Conservation (phyloP, 2,797 vertebrate genomes). For the Syngnathus acus region DNA sequence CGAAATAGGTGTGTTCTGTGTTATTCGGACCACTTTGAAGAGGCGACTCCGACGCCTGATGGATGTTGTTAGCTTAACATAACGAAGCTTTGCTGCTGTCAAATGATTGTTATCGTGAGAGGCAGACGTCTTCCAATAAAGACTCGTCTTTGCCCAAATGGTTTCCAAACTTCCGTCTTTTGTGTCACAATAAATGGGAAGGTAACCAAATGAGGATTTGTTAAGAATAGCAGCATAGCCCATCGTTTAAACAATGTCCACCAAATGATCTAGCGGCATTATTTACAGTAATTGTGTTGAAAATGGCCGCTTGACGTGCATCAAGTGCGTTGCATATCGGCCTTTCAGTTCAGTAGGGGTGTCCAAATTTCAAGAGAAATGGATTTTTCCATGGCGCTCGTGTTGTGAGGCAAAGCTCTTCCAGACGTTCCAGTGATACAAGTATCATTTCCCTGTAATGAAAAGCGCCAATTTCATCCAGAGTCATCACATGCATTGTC, state of each 20-base stretch:
- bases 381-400: neutral
- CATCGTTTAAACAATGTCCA: neutral
- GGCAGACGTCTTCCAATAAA: neutral
- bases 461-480: too few species aligned
- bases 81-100: neutral
- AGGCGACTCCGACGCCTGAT: neutral
- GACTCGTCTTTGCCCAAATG: neutral
- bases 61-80: slow-evolving; percentile 1
- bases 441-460: neutral
- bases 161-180: neutral
- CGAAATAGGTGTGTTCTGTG: neutral
- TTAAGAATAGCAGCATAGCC: neutral
- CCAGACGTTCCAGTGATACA: neutral
- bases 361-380: neutral
- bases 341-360: neutral
- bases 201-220: too few species aligned
- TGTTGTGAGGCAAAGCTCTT: neutral
- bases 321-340: neutral
- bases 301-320: neutral
- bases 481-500: too few species aligned
- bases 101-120: neutral
- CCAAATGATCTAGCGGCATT: neutral
- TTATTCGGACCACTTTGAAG: neutral
- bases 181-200: neutral
- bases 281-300: neutral